phyloP scores from a whole-genome alignment of 2,888 invertebrate species.

The Megamerina dolium region DNA sequence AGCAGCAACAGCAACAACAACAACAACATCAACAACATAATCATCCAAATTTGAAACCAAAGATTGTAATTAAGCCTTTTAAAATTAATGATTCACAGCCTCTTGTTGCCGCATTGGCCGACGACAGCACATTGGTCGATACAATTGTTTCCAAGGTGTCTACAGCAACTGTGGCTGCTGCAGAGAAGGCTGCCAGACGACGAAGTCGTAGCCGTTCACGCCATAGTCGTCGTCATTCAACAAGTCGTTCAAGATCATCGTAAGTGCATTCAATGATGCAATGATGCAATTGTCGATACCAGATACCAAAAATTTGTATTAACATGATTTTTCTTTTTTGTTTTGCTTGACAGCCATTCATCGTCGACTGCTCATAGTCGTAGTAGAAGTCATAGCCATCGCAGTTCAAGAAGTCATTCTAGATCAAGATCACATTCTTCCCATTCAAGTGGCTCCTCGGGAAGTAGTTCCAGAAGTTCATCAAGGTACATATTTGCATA shows the following conservation, averaged over 20 bases:
- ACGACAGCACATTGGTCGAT: conserved; percentile 45
- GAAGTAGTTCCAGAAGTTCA: conserved; percentile 43
- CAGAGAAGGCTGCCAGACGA: conserved; percentile 41
- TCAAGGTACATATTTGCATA: conserved; percentile 31
- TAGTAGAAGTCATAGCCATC: conserved; percentile 36
- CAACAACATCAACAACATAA: conserved; percentile 24
- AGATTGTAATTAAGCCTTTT: conserved; percentile 50
- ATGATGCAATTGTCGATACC: too few species aligned
- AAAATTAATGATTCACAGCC: conserved; percentile 50
- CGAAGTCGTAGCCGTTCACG: conserved; percentile 45
- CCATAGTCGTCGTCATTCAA: conserved; percentile 33
- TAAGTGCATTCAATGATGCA: conserved; percentile 25
- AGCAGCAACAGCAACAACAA: conserved; percentile 26
- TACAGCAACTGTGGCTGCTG: conserved; percentile 45
- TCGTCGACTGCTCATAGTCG: conserved; percentile 43
- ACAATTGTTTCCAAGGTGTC: conserved; percentile 47
- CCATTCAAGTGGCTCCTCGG: conserved; percentile 43
- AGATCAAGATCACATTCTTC: conserved; percentile 44
- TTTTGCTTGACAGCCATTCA: too few species aligned
- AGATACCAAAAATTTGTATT: too few species aligned
- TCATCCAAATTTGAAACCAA: too few species aligned
- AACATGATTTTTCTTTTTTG: background rate
- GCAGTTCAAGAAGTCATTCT: conserved; percentile 42
- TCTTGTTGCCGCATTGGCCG: conserved; percentile 43
- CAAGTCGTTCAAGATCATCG: conserved; percentile 51